A percentile compares a stretch with the other conserved stretches of the same genome.
Evolutionary conservation across 30 jellyfish, hydroid and myxozoan genomes (phyloP).

Genomic region (Chrysaora quinquecirrha): DNA sequence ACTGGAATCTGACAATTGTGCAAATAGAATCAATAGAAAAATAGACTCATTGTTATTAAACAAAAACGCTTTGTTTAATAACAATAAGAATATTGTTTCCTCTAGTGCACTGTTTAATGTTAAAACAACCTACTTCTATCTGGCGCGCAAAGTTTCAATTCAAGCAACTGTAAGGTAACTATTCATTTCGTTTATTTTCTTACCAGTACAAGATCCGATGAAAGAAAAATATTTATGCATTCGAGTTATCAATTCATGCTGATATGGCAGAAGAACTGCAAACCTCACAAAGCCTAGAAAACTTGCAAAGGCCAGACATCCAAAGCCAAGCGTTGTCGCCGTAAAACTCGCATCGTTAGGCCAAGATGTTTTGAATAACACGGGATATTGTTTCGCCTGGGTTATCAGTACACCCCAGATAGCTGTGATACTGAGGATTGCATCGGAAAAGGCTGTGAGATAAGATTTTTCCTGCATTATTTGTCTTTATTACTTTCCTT

Average conservation of each 20-base stretch:
- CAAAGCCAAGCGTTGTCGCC: slow-evolving; percentile 16
- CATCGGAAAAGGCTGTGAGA: slow-evolving; percentile 52
- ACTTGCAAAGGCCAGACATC: slow-evolving; percentile 42
- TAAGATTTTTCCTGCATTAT: not conserved
- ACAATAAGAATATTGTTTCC: no score
- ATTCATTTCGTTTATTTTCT: not conserved
- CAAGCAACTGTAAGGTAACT: no score
- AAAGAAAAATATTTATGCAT: slow-evolving; percentile 49
- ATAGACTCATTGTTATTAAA: no score
- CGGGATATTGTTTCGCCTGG: not conserved
- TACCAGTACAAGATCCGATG: slow-evolving; percentile 58
- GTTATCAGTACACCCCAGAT: slow-evolving; percentile 10
- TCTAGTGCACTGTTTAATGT: no score
- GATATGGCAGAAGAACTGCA: slow-evolving; percentile 35
- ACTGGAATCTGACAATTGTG: no score
- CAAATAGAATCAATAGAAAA: no score
- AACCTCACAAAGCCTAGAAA: slow-evolving; percentile 51
- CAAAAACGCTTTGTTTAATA: no score
- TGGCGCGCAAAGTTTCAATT: no score
- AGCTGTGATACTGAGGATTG: slow-evolving; percentile 44
- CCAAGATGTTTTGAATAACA: not conserved
- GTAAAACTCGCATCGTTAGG: not conserved
- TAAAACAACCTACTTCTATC: no score
- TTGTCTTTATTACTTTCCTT: no score
- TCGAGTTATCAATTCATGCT: slow-evolving; percentile 8